Base-by-base conservation (phyloP, 2,888 invertebrate species). In the Hypolimnas misippus region DNA sequence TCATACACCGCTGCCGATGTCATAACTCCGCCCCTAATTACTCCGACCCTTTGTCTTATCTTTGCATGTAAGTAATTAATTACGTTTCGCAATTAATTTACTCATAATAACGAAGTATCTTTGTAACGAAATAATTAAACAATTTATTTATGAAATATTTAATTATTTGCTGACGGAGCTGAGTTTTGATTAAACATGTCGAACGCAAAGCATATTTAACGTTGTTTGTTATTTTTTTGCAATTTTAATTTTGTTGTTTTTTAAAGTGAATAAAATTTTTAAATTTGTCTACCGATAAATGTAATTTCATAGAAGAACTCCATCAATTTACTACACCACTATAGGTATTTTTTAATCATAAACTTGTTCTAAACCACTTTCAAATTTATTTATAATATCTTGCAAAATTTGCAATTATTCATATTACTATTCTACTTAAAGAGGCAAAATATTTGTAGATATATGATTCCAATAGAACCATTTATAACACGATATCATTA, bases 51-150 rank as follows among this genome's bases (percentile, higher is more conserved):
- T 77, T 79, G 78, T 78, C 77, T 79, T 79, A 79, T 78, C 81
- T 79, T 80, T 79, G 76, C 77, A 74, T 82, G 78, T 77, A 74
- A 81, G 79, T 82, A 82, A 87, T 88, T 86, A 86, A 88, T 87
- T 84, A 84, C 73, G 71, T 81, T 82, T 73, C 71, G 71, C 81
- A 84, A 89, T 86, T 85, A 85, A 86, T 86, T 85, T 73, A 76
- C 78, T 79, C 76, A 71, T 79, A 79, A 84, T 78, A 73, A 70
- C 69, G 69, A 71, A 73, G 76, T 78, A 79, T 77, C 74, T 73
- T 78, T 77, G 75, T 73, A 56, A 44, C 62, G 44, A 54, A 57
- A 67, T 67, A 58, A 64, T 63, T 56, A 64, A 63, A 38, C 46
- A 63, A 66, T 64, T 62, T 59, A 57, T 59, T 59, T 58, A 57